Evolutionary conservation across 2,113 vertebrate genomes (phyloP), one percentile per base, ranked within the genome.

Genomic region (Heterotis niloticus): DNA sequence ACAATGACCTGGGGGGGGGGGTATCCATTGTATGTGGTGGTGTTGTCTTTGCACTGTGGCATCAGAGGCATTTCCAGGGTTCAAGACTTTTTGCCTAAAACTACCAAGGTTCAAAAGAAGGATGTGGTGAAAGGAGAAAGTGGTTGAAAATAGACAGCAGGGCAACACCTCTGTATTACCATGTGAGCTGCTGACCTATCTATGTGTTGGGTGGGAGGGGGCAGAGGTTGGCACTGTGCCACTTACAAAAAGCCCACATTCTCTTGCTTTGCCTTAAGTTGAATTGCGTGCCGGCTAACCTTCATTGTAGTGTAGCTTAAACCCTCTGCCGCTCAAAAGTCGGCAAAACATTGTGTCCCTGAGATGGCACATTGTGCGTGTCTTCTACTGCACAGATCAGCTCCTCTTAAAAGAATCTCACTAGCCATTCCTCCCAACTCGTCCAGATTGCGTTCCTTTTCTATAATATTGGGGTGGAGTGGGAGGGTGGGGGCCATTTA

Each of bases 181-280:
- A 29, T 13, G 68, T 29, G 5, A 34, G 17, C 17, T 10, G 68
- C 5, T 29, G 17, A 29, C 26, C 20, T 62, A 44, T 44, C 34
- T 44, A 2, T 44, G 60, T 44, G 16, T 70, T 44, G 20, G 18
- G 10, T 12, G 28, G 1, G 60, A 64, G 17, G 18, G 29, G 62
- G 11, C 12, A 24, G 73, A 23, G 10, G 62, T 14, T 24, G n/a
- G 5, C 51, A 24, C 72, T 74, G 44, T 73, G 34, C 70, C 70
- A 75, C 11, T 76, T 28, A 52, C 62, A 54, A 13, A 13, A 7
- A 24, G 17, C 62, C 28, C 64, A 64, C 74, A 51, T n/a, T 77
- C 64, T 77, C 76, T 52, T 66, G 34, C 76, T 64, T 62, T 64
- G 57, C 59, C 59, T 76, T 28, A 64, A 56, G 71, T 51, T n/a